Percentiles rank a stretch among this genome's conserved stretches.
Evolutionary conservation across 2,113 vertebrate species (phyloP).

Genomic region (Pseudorasbora parva): DNA sequence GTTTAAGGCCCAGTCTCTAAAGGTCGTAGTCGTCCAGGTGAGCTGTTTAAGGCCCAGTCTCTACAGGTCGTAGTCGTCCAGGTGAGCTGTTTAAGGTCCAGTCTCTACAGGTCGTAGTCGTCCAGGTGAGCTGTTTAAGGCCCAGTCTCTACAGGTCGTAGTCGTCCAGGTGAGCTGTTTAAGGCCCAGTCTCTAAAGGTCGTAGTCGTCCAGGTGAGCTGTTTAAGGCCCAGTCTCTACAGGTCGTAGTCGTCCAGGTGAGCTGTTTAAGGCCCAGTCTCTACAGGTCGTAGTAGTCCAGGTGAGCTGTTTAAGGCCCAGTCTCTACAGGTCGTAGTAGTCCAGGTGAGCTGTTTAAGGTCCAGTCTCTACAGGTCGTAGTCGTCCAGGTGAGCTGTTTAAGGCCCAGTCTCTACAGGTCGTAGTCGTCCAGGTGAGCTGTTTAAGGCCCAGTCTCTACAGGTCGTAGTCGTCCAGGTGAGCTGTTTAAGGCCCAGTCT

Average conservation of each 20-base stretch:
- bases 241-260: constrained; percentile 77
- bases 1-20: too few relatives aligned
- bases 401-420: too few relatives aligned
- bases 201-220: constrained; percentile 76
- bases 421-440: constrained; percentile 76
- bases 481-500: too few relatives aligned
- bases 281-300: constrained; percentile 77
- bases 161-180: constrained; percentile 78
- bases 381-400: constrained; percentile 78
- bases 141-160: too few relatives aligned
- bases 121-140: constrained; percentile 78
- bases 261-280: too few relatives aligned
- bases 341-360: constrained; percentile 78
- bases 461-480: constrained; percentile 77
- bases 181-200: too few relatives aligned
- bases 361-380: too few relatives aligned
- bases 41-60: too few relatives aligned
- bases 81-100: too few relatives aligned
- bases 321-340: constrained; percentile 72
- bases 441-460: too few relatives aligned
- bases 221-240: too few relatives aligned
- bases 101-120: constrained; percentile 72
- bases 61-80: constrained; percentile 77
- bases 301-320: too few relatives aligned
- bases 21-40: constrained; percentile 77